Evolutionary conservation across 2,113 vertebrate genomes (phyloP).

Genomic region (Enhydra lutris): DNA sequence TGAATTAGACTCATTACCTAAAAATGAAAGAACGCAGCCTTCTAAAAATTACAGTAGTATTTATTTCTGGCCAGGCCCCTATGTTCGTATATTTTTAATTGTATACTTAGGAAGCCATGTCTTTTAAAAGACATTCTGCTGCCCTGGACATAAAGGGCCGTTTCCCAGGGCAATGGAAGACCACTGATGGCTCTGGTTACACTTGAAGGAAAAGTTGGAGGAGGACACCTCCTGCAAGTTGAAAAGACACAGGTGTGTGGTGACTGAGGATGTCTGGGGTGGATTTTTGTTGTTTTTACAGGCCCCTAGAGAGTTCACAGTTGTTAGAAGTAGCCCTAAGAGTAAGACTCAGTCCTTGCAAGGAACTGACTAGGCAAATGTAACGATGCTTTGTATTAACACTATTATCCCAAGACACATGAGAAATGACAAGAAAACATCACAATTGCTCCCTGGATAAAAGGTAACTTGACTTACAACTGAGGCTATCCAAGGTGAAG

Average conservation of each 20-base stretch:
- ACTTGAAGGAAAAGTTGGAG: not conserved
- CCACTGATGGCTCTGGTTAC: not conserved
- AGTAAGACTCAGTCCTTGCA: not conserved
- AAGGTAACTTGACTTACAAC: not conserved
- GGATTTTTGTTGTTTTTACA: not conserved
- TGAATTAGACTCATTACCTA: slow-evolving; percentile 42
- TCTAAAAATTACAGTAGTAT: slow-evolving; percentile 37
- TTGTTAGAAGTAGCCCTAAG: not conserved
- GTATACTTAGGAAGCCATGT: not conserved
- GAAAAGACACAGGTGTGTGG: not conserved
- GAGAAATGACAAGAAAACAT: not conserved
- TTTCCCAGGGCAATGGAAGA: not conserved
- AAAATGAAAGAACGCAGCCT: slow-evolving; percentile 28
- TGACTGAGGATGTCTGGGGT: not conserved
- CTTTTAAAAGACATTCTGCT: not conserved
- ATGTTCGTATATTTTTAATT: not conserved
- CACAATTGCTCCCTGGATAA: not conserved
- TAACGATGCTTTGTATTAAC: not conserved
- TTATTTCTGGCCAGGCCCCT: not conserved
- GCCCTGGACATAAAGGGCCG: not conserved
- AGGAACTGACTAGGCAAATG: not conserved
- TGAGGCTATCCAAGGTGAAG: not conserved
- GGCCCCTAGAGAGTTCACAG: not conserved
- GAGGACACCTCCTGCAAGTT: too few relatives aligned
- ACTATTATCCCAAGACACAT: not conserved